Evolutionary conservation across 2,888 invertebrate species (phyloP).

Genomic region (Dryocosmus kuriphilus): DNA sequence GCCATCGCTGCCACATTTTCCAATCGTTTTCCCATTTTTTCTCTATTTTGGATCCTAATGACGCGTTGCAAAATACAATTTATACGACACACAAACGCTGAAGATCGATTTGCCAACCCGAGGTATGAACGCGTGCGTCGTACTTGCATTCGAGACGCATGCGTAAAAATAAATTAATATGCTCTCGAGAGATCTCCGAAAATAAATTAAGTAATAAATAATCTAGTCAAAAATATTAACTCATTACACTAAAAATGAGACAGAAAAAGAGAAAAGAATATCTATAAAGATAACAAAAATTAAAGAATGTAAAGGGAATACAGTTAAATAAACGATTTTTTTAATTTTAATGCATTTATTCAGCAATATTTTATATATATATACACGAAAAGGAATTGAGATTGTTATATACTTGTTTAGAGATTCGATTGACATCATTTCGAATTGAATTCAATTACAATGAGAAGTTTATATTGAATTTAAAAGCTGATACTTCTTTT

Average conservation of each 20-base stretch:
- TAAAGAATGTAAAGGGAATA: not conserved
- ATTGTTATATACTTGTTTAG: not conserved
- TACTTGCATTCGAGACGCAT: slow-evolving; percentile 15
- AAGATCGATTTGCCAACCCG: slow-evolving; percentile 32
- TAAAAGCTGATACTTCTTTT: too few species aligned
- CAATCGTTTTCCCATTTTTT: slow-evolving; percentile 84
- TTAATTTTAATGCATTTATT: not conserved
- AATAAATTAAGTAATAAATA: not conserved
- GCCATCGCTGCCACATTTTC: slow-evolving; percentile 87
- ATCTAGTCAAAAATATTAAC: not conserved
- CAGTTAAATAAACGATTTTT: not conserved
- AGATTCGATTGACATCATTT: not conserved
- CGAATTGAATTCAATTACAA: not conserved
- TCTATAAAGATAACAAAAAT: not conserved
- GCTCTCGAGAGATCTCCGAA: not conserved
- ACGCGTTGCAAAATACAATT: slow-evolving; percentile 27
- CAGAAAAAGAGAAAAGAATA: not conserved
- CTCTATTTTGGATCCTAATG: slow-evolving; percentile 5
- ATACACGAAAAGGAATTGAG: not conserved
- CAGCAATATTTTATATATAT: too few species aligned
- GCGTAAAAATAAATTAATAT: slow-evolving; percentile 12
- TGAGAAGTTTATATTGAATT: too few species aligned
- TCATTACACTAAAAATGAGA: not conserved
- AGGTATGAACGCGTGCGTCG: slow-evolving; percentile 26
- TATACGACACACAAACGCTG: slow-evolving; percentile 1